Conservation (phyloP, 2,888 invertebrate genomes). For the Cataglyphis cursor region DNA sequence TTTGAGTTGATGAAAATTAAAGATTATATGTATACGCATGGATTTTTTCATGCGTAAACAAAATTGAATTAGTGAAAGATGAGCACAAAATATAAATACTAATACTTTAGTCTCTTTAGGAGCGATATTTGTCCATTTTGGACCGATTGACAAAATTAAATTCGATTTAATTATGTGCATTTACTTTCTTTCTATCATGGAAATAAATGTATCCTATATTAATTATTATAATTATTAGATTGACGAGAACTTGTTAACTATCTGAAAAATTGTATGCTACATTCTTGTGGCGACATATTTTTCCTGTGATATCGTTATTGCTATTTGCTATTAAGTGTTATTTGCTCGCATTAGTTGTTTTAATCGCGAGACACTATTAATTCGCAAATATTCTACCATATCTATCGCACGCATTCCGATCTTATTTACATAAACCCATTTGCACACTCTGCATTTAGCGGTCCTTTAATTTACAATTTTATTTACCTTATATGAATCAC, state of each 20-base stretch:
- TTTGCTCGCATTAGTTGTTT: conserved; percentile 9
- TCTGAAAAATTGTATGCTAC: too few relatives aligned
- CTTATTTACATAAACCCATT: conserved; percentile 6
- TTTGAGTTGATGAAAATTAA: conserved; percentile 5
- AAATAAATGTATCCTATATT: too few relatives aligned
- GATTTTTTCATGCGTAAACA: conserved; percentile 14
- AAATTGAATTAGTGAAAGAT: conserved; percentile 18
- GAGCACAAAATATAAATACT: neutral
- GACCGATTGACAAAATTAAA: conserved; percentile 12
- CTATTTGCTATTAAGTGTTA: neutral
- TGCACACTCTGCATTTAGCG: neutral
- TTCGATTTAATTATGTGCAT: too few relatives aligned
- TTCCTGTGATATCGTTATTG: too few relatives aligned
- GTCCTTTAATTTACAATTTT: neutral
- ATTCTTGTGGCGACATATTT: too few relatives aligned
- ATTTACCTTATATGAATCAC: neutral
- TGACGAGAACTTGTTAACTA: too few relatives aligned
- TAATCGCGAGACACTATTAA: conserved; percentile 19
- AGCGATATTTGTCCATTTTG: neutral
- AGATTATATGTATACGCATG: neutral
- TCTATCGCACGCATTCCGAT: conserved; percentile 1
- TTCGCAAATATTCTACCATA: conserved; percentile 28
- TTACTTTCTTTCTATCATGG: too few relatives aligned
- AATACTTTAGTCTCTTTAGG: neutral
- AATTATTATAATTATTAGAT: too few relatives aligned